Conservation (phyloP, 2,113 vertebrate genomes). For the Hiodon tergisus region DNA sequence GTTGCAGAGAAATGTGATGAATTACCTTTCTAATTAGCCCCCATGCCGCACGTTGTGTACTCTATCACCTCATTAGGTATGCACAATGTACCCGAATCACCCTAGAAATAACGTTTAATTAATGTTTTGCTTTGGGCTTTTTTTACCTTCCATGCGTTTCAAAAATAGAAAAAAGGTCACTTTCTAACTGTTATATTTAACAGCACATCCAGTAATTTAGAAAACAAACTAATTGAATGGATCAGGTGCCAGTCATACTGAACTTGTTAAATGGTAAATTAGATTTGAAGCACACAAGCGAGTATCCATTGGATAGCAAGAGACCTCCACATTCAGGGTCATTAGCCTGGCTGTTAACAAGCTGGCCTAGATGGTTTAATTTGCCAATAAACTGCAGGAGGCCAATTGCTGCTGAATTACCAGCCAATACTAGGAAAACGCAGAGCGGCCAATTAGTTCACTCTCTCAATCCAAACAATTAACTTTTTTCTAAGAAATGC, state of each 20-base stretch:
- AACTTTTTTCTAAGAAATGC: conserved; percentile 34
- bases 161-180: background rate
- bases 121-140: too few relatives aligned
- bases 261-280: conserved; percentile 55
- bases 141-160: background rate
- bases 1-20: too few relatives aligned
- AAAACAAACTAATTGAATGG: conserved; percentile 44
- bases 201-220: conserved; percentile 47
- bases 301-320: conserved; percentile 41
- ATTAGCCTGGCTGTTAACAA: conserved; percentile 32
- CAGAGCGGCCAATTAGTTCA: conserved; percentile 35
- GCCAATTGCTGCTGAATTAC: conserved; percentile 45
- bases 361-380: conserved; percentile 39
- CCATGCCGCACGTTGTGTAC: too few relatives aligned
- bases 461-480: conserved; percentile 35
- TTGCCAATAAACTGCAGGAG: conserved; percentile 40
- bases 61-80: too few relatives aligned
- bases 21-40: too few relatives aligned
- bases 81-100: too few relatives aligned
- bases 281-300: conserved; percentile 48
- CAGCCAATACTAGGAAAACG: conserved; percentile 40
- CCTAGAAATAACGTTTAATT: too few relatives aligned
- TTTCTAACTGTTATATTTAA: conserved; percentile 6
- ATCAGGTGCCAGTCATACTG: conserved; percentile 42
- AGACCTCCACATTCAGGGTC: conserved; percentile 20